These are phyloP conservation scores for Ceratothoa steindachneri DNA, from an alignment of 2,888 invertebrate species.

Conservation along the genomic window DNA sequence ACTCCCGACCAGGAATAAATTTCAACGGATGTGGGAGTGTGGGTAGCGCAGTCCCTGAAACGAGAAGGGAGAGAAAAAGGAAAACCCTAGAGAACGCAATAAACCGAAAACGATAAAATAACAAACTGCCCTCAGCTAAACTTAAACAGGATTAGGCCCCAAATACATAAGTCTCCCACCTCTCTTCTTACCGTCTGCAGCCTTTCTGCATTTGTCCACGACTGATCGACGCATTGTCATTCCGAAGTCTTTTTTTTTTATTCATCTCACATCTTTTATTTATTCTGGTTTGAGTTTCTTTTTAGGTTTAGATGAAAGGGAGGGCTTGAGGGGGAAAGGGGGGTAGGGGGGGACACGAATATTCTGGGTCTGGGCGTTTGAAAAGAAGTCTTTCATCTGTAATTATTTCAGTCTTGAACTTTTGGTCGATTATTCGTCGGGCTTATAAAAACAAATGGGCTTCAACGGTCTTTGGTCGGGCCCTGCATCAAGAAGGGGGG, in stretches of 20 bases:
- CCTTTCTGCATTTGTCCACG: no score
- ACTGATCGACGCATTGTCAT: no score
- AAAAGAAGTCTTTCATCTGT: constrained; percentile 9
- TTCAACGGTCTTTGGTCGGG: no score
- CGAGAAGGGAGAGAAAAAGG: constrained; percentile 4
- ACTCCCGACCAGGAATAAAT: no score
- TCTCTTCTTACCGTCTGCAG: no score
- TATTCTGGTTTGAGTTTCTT: not conserved
- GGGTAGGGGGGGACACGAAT: not conserved
- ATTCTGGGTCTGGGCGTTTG: no score
- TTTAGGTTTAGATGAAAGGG: not conserved
- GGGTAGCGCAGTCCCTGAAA: not conserved
- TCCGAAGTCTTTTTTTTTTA: not conserved
- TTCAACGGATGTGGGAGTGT: no score
- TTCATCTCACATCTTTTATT: not conserved
- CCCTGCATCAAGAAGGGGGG: no score
- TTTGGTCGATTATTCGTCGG: not conserved
- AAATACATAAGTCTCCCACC: not conserved
- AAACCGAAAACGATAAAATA: not conserved
- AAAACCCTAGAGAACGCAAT: not conserved
- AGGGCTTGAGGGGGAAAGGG: not conserved
- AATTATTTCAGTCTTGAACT: not conserved
- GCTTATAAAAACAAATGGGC: not conserved
- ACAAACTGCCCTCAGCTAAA: not conserved
- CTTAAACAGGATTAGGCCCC: not conserved